These are phyloP conservation scores for Euplagia quadripunctaria DNA, from an alignment of 2,888 invertebrate genomes.

Conservation along the genomic window DNA sequence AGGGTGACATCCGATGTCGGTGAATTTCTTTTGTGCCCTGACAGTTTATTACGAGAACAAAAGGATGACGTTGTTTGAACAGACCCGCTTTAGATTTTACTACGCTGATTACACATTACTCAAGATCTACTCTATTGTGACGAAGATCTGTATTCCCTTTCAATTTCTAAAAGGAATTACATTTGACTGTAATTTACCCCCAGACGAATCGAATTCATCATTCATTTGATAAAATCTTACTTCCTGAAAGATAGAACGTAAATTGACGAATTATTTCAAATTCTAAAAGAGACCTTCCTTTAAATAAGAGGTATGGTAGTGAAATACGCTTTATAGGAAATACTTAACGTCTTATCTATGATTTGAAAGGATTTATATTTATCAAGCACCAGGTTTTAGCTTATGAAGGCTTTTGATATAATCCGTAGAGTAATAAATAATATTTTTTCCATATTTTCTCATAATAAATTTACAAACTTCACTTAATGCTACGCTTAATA, in stretches of 20 bases:
- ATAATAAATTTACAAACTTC: not conserved
- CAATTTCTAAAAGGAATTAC: constrained; percentile 72
- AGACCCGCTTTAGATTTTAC: constrained; percentile 78
- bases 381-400: not conserved
- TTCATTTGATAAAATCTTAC: constrained; percentile 56
- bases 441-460: not conserved
- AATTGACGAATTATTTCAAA: constrained; percentile 51
- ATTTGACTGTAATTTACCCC: constrained; percentile 70
- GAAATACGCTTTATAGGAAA: constrained; percentile 15
- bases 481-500: not conserved
- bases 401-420: not conserved
- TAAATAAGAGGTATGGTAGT: constrained; percentile 10
- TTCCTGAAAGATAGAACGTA: constrained; percentile 43
- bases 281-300: constrained; percentile 20
- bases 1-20: constrained; percentile 73
- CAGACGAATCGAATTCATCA: constrained; percentile 63
- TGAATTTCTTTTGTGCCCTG: constrained; percentile 80
- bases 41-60: constrained; percentile 83
- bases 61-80: constrained; percentile 76
- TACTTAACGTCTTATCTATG: constrained; percentile 9
- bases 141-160: constrained; percentile 71
- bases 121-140: constrained; percentile 74
- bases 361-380: not conserved
- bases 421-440: not conserved
- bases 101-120: constrained; percentile 78